A percentile compares a stretch with the other conserved stretches of the same genome.
These are phyloP conservation scores for Trichonephila clavata DNA, from an alignment of 1,140 invertebrate genomes.

Conservation along the genomic window DNA sequence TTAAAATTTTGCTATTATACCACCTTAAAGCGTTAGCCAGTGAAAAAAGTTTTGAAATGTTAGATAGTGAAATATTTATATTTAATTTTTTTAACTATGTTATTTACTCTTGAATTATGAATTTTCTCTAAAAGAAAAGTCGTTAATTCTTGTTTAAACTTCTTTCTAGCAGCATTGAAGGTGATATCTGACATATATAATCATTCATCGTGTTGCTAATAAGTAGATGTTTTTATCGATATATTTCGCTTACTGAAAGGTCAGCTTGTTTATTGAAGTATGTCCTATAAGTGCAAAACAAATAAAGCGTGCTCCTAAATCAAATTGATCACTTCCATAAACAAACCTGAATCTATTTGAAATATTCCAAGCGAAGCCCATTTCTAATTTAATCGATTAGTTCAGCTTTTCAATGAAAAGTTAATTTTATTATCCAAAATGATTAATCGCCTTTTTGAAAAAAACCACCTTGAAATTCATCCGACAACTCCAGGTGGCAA, in stretches of 20 bases:
- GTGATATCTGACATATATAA: not conserved
- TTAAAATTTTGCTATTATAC: no score
- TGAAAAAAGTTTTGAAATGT: no score
- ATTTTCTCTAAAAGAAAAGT: no score
- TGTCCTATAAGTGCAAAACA: not conserved
- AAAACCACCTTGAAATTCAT: conserved; percentile 41
- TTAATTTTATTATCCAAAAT: not conserved
- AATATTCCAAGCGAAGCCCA: conserved; percentile 25
- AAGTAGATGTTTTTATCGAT: not conserved
- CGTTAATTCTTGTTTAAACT: not conserved
- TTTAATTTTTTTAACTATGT: no score
- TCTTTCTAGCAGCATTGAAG: not conserved
- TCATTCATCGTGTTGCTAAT: not conserved
- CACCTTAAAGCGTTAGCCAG: no score
- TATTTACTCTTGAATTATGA: no score
- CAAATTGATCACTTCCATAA: conserved; percentile 8
- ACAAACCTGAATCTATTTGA: not conserved
- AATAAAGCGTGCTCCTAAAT: not conserved
- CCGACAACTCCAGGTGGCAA: conserved; percentile 28
- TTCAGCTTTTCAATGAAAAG: conserved; percentile 8
- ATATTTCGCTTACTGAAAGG: not conserved
- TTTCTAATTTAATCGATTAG: conserved; percentile 43
- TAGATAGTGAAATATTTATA: no score
- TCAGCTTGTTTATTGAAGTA: not conserved
- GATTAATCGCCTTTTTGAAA: conserved; percentile 6